Conservation (phyloP, 2,888 invertebrate species). For the Sarcophaga caerulescens region DNA sequence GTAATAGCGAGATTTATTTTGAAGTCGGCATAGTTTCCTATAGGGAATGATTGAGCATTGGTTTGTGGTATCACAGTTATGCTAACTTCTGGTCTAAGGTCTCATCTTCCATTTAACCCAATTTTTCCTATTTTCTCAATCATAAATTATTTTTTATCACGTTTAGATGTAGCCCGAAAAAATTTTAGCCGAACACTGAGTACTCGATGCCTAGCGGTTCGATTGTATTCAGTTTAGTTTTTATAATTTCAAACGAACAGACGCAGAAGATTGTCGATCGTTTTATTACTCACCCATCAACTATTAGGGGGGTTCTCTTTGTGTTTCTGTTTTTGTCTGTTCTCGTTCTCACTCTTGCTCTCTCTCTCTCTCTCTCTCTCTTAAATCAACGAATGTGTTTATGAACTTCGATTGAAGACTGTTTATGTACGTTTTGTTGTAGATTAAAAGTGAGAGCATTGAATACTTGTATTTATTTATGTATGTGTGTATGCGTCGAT, state of each 20-base stretch:
- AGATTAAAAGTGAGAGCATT: conserved; percentile 14
- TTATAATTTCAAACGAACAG: neutral
- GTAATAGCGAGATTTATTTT: too few species aligned
- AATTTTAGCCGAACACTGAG: neutral
- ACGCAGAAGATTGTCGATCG: too few species aligned
- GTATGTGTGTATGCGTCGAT: neutral
- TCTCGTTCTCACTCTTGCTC: neutral
- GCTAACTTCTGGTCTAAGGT: too few species aligned
- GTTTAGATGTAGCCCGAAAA: too few species aligned
- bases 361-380: neutral
- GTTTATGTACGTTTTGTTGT: neutral
- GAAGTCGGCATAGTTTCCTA: too few species aligned
- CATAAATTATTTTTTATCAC: too few species aligned
- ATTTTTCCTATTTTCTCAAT: too few species aligned
- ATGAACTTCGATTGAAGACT: neutral
- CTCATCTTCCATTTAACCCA: too few species aligned
- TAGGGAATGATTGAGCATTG: too few species aligned
- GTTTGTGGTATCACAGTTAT: too few species aligned
- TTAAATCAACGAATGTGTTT: neutral
- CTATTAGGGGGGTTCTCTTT: neutral
- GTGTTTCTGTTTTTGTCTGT: neutral
- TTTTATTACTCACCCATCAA: neutral
- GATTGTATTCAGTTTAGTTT: neutral
- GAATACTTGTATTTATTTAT: neutral
- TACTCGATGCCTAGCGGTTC: neutral